Evolutionary conservation across 2,888 invertebrate species (phyloP).

Genomic region (Prenolepis imparis): DNA sequence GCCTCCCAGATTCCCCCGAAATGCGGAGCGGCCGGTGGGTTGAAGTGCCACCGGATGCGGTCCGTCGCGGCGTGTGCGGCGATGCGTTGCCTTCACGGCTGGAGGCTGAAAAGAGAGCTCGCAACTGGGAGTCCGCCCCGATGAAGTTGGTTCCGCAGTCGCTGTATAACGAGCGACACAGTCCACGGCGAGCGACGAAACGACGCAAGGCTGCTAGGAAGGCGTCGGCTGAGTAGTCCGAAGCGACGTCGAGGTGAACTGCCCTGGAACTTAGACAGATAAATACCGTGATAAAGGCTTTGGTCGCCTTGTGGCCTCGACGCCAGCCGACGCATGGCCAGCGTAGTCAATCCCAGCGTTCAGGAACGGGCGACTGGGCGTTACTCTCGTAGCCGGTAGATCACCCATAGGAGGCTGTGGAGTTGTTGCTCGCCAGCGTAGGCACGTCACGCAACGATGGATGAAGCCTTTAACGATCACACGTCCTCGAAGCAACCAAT

Average conservation of each 20-base stretch:
- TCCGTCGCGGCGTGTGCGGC: background rate
- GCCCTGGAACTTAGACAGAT: background rate
- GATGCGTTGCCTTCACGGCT: background rate
- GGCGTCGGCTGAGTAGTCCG: background rate
- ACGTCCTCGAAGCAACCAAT: background rate
- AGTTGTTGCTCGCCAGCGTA: background rate
- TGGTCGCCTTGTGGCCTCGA: background rate
- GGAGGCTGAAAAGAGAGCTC: too few species aligned
- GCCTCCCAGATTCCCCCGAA: background rate
- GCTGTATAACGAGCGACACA: background rate
- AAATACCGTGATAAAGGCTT: background rate
- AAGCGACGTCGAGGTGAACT: background rate
- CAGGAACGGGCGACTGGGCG: constrained; percentile 37
- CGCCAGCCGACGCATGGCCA: constrained; percentile 57
- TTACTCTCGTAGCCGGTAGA: constrained; percentile 21
- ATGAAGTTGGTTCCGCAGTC: background rate
- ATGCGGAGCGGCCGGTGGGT: background rate
- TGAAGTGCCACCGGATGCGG: background rate
- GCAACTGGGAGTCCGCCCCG: background rate
- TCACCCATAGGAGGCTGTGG: background rate
- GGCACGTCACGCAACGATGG: background rate
- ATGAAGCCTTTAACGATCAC: rapidly evolving
- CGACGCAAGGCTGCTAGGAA: too few species aligned
- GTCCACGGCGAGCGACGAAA: background rate
- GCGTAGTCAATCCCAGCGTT: constrained; percentile 49